Base-by-base conservation (phyloP, 2,888 invertebrate genomes). In the Xestia ashworthii region DNA sequence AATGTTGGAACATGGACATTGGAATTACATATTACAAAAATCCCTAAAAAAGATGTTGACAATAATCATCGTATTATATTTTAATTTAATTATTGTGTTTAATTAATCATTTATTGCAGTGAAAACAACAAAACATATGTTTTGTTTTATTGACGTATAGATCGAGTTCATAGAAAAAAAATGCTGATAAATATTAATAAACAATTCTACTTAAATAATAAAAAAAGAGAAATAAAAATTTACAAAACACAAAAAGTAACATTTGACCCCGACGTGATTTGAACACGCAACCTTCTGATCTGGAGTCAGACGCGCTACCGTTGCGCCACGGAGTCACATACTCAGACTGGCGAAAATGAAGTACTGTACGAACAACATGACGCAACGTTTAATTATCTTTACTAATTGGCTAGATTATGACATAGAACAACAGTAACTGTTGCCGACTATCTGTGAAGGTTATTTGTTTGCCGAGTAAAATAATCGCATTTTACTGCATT, bases 251-350 rank as follows among this genome's bases (percentile, higher is more conserved):
- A 85, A 89, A 87, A 88, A 85, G 72, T 0, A 0, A 0, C 0
- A 0, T 0, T 67, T 98, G 98, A 98, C 98, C 98, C 98, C 98
- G 98, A 98, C 98, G 98, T 98, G 98, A 98, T 98, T 98, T 98
- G 98, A 98, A 98, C 98, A 98, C 98, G 98, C 98, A 98, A 98
- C 98, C 98, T 98, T 98, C 98, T 98, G 98, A 98, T 98, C 98
- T 98, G 98, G 98, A 99, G 98, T 98, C 98, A 98, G 98, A 98
- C 98, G 98, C 98, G 98, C 98, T 98, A 98, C 98, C 98, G 98
- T 98, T 98, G 98, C 98, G 98, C 98, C 98, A 98, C 98, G 98
- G 98, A 98, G 98, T 98, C 98, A 98, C 98, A 12, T 71, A 41
- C 0, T 0, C 0, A 0, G 0, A 0, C 0, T 0, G 0, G 6